Conservation (phyloP, 2,888 invertebrate genomes). For the Coleophora flavipennella region DNA sequence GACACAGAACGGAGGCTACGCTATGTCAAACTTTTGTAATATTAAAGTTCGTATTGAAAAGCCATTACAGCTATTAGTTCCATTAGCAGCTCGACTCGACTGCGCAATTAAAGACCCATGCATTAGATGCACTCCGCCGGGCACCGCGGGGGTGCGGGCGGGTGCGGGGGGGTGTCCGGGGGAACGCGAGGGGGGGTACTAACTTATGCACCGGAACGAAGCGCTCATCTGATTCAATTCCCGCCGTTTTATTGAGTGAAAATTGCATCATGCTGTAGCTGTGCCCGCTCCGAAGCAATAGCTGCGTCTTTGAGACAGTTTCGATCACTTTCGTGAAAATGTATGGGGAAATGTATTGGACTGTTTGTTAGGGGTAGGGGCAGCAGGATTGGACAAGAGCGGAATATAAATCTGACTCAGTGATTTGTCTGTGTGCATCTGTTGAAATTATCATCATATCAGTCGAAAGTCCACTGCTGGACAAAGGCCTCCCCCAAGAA, state of each 20-base stretch:
- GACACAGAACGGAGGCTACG: too few relatives aligned
- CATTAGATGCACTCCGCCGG: constrained; percentile 10
- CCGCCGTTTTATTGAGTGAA: constrained; percentile 40
- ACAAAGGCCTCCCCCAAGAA: too few relatives aligned
- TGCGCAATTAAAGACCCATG: constrained; percentile 12
- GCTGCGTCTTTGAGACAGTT: background rate
- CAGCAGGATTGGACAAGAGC: too few relatives aligned
- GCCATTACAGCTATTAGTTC: too few relatives aligned
- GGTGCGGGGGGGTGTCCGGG: background rate
- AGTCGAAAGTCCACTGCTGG: too few relatives aligned
- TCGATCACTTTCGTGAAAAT: background rate
- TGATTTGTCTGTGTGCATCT: too few relatives aligned
- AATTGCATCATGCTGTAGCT: constrained; percentile 30
- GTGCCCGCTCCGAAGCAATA: background rate
- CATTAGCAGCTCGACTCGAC: background rate
- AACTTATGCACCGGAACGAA: constrained; percentile 31
- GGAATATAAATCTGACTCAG: too few relatives aligned
- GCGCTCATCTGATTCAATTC: constrained; percentile 35
- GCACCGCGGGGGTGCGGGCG: constrained; percentile 8
- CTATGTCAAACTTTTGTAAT: too few relatives aligned
- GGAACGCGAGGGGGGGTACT: constrained; percentile 22
- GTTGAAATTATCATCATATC: too few relatives aligned
- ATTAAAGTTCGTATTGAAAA: too few relatives aligned
- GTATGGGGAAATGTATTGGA: background rate
- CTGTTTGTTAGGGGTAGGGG: too few relatives aligned